Percentiles rank a stretch among this genome's conserved stretches.
Evolutionary conservation across 2,888 invertebrate species (phyloP).

Genomic region (Papilio protenor): DNA sequence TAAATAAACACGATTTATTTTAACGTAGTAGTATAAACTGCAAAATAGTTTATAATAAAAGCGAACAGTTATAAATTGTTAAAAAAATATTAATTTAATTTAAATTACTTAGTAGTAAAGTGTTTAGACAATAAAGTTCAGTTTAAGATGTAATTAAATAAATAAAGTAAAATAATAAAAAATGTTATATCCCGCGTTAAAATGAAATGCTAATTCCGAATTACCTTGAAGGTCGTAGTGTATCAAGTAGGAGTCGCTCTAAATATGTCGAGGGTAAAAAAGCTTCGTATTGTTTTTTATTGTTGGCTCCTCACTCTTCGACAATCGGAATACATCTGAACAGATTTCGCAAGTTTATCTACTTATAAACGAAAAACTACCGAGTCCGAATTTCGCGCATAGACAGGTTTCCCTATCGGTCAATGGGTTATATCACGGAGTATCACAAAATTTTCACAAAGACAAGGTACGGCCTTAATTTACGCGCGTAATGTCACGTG

Average conservation of each 20-base stretch:
- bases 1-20: too few relatives aligned
- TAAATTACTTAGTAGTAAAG: too few relatives aligned
- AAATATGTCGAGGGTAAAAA: slow-evolving; percentile 14
- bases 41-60: too few relatives aligned
- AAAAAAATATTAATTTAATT: too few relatives aligned
- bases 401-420: slow-evolving; percentile 39
- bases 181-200: background rate
- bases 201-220: slow-evolving; percentile 3
- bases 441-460: slow-evolving; percentile 33
- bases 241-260: background rate
- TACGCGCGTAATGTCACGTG: slow-evolving; percentile 22
- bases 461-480: slow-evolving; percentile 33
- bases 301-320: slow-evolving; percentile 35
- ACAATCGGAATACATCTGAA: slow-evolving; percentile 40
- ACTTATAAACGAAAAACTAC: slow-evolving; percentile 42
- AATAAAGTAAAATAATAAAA: background rate
- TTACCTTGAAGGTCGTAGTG: slow-evolving; percentile 27
- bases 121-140: background rate
- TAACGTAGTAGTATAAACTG: too few relatives aligned
- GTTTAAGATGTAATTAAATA: background rate
- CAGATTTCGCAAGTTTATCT: slow-evolving; percentile 35
- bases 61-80: too few relatives aligned
- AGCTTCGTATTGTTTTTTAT: slow-evolving; percentile 1
- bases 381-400: slow-evolving; percentile 29
- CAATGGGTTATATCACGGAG: slow-evolving; percentile 33